Base-by-base conservation (phyloP, 2,888 invertebrate genomes). In the Parasteatoda lunata region DNA sequence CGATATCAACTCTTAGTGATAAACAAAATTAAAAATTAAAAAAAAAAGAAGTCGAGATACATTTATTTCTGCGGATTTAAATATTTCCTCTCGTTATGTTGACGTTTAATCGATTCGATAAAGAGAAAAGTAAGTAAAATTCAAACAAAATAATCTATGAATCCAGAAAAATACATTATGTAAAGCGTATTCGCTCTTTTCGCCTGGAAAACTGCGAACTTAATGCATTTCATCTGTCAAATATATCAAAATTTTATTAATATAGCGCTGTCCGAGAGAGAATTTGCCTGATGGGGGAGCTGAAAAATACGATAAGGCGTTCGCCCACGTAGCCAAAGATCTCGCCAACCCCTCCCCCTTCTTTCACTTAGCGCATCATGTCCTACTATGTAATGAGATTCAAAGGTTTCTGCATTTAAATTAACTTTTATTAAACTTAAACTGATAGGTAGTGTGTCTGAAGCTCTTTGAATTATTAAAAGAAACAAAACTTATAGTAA, bases 241-340 rank as follows among this genome's bases (percentile, higher is more conserved):
- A 83, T 83, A 77, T 77, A 83, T 83, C 83, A 83, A 83, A 83
- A 77, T 83, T 83, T 83, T 83, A 83, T 83, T 83, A 83, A 83
- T 83, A 83, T 77, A 70, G 83, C 83, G 59, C 76, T 68, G 72
- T 81, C 77, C 77, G 71, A 70, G 77, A 77, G 2, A 66, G 77
- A 83, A 77, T 70, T 77, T 77, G 77, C 77, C 71, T 83, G 83
- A 77, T 83, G 77, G 45, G 77, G 5, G 65, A 77, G 72, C 83
- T 83, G 83, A 83, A 83, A 83, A 83, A 83, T 83, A 72, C 66
- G 83, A 83, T 83, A 83, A 83, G 73, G 70, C 59, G 13, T 52
- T 49, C n/a, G 48, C 45, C 76, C 51, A 51, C 30, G 59, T 6
- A 15, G 2, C 30, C 30, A 30, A 30, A 30, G 30, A 30, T 30